Evolutionary conservation across 2,797 vertebrate genomes (phyloP).

Genomic region (Parauchenoglanis punctatus): DNA sequence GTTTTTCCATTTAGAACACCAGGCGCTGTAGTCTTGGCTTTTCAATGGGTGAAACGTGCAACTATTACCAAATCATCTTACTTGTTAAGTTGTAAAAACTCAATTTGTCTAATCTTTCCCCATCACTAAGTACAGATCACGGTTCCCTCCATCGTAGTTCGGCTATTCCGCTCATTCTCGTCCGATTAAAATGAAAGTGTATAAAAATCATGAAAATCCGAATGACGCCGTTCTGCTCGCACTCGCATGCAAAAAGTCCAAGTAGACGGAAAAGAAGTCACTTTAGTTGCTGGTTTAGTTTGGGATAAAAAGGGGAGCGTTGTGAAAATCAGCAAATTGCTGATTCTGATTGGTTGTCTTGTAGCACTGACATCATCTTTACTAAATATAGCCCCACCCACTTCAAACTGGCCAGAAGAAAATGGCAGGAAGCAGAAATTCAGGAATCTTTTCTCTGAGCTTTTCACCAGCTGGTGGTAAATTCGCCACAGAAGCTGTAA

Average conservation of each 20-base stretch:
- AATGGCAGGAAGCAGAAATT: neutral
- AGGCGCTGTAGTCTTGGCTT: too few relatives aligned
- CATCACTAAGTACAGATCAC: too few relatives aligned
- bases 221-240: neutral
- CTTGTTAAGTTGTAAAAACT: too few relatives aligned
- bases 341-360: neutral
- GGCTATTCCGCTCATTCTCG: neutral
- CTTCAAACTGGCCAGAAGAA: neutral
- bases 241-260: neutral
- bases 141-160: neutral
- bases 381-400: neutral
- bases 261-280: neutral
- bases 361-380: neutral
- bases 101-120: too few relatives aligned
- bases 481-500: neutral
- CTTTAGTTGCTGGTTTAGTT: neutral
- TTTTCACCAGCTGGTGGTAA: neutral
- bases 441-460: neutral
- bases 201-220: neutral
- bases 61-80: too few relatives aligned
- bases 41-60: too few relatives aligned
- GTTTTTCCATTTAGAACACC: too few relatives aligned
- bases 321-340: too few relatives aligned
- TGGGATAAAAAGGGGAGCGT: neutral
- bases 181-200: neutral